A percentile compares a stretch with the other conserved stretches of the same genome.
These are phyloP conservation scores for Agrochola litura DNA, from an alignment of 2,888 invertebrate genomes.

Conservation along the genomic window DNA sequence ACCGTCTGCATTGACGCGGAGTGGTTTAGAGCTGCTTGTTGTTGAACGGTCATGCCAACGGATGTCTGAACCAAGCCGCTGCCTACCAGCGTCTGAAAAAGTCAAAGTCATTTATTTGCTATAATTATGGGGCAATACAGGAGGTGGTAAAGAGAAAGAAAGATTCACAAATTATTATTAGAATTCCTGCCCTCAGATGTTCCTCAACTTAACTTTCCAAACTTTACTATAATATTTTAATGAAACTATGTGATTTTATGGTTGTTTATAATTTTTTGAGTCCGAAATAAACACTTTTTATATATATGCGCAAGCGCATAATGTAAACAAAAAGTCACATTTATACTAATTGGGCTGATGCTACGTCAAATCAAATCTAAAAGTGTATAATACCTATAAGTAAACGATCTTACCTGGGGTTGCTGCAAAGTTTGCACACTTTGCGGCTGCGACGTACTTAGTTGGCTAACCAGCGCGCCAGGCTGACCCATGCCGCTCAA, in stretches of 20 bases:
- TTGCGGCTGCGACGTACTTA: conserved; percentile 75
- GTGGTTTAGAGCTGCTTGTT: conserved; percentile 75
- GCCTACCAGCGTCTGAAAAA: conserved; percentile 77
- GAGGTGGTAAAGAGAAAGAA: neutral
- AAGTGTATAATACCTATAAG: neutral
- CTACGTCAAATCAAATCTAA: neutral
- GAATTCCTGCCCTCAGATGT: neutral
- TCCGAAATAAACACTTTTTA: neutral
- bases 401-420: conserved; percentile 72
- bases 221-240: neutral
- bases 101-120: neutral
- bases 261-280: neutral
- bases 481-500: conserved; percentile 88
- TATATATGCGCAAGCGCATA: neutral
- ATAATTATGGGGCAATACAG: neutral
- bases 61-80: conserved; percentile 84
- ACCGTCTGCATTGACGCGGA: conserved; percentile 82
- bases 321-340: neutral
- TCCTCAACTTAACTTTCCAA: too few relatives aligned
- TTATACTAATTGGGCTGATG: neutral
- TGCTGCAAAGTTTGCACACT: conserved; percentile 80
- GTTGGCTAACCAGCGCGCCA: conserved; percentile 83
- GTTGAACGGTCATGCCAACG: conserved; percentile 82
- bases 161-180: neutral
- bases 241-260: neutral